Conservation (phyloP, 2,888 invertebrate genomes). For the Pterobdella sp. region DNA sequence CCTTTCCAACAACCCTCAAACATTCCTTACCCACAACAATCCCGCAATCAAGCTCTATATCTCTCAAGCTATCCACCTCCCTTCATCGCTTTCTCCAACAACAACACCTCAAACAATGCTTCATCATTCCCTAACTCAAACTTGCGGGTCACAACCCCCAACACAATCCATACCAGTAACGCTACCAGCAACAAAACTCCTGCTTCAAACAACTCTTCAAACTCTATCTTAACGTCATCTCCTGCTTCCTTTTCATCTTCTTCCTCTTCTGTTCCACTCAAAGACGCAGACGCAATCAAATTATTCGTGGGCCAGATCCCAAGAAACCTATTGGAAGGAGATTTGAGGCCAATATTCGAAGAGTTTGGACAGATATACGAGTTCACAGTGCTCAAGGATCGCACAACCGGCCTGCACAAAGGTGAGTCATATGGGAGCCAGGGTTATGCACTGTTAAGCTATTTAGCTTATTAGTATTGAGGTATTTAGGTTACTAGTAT, state of each 20-base stretch:
- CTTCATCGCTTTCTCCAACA: background rate
- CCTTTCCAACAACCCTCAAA: background rate
- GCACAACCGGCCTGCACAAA: conserved; percentile 90
- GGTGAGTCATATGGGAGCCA: conserved; percentile 59
- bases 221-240: conserved; percentile 17
- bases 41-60: background rate
- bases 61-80: background rate
- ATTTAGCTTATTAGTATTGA: too few species aligned
- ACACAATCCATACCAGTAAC: background rate
- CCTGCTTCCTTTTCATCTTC: conserved; percentile 22
- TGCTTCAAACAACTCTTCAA: background rate
- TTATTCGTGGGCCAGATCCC: conserved; percentile 89
- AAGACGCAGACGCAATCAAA: conserved; percentile 63
- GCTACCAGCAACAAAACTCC: background rate
- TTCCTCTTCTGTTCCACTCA: conserved; percentile 44
- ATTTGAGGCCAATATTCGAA: conserved; percentile 80
- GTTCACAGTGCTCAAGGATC: conserved; percentile 85
- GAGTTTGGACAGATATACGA: conserved; percentile 88
- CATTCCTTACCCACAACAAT: background rate
- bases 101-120: background rate
- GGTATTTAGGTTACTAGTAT: too few species aligned
- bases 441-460: too few species aligned
- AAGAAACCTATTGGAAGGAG: conserved; percentile 75
- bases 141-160: conserved; percentile 8
- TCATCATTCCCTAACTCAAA: background rate